Evolutionary conservation across 2,113 vertebrate genomes (phyloP), one percentile per base, ranked within the genome.

Genomic region (Solea senegalensis): DNA sequence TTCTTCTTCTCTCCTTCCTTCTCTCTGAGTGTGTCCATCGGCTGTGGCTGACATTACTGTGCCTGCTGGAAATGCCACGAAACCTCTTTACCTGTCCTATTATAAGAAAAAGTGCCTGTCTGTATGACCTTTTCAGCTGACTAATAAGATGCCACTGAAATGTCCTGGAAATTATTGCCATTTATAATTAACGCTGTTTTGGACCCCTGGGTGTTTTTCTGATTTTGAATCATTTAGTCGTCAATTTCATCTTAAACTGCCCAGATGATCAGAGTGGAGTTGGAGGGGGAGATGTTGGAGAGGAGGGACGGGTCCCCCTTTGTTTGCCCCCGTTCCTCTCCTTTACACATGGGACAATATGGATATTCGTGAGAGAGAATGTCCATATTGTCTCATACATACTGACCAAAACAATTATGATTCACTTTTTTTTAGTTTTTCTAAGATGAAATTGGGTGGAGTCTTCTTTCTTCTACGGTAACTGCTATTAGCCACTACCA

Each of bases 1-100:
- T 2, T 65, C 56, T 56, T 13, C 56, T 44, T 8, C 28, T 28
- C 9, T 12, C 57, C 51, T 3, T 58, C 61, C 57, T n/a, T 71
- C 6, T 65, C 65, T 60, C 16, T 66, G 65, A 41, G 44, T 84
- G 76, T 75, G 67, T 80, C 51, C 50, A 8, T 68, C 57, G 76
- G 78, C 69, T 69, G 12, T 51, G 74, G 79, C 84, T 84, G 80
- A 82, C 71, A 8, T 84, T 71, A 72, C 3, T 75, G 72, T 85
- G 74, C 74, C 72, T 74, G 74, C 72, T 82, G 76, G 48, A 81
- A 81, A 79, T 76, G 65, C 60, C 63, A 61, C 57, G 50, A 54
- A 60, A 53, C 50, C 16, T 82, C 51, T 64, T 5, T 62, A 68
- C 66, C 51, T 76, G 76, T 80, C 48, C 45, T 9, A 14, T 54